Conservation (phyloP, 2,888 invertebrate species). For the Zhuqinia jingwanae region DNA sequence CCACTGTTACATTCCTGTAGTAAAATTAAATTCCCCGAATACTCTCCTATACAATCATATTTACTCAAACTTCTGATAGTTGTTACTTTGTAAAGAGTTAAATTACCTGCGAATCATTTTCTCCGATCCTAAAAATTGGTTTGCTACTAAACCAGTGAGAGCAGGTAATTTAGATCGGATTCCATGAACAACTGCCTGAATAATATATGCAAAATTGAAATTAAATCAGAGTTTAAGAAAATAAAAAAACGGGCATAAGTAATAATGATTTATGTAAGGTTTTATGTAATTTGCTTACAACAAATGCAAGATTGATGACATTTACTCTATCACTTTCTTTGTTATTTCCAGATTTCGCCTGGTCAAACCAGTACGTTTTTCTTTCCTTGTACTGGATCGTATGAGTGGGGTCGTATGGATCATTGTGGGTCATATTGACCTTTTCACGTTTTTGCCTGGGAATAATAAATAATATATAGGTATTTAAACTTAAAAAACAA, state of each 20-base stretch:
- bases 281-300: neutral
- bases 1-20: slow-evolving; percentile 63
- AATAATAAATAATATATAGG: neutral
- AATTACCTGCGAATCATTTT: slow-evolving; percentile 35
- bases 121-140: slow-evolving; percentile 24
- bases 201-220: neutral
- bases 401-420: slow-evolving; percentile 23
- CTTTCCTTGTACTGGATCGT: slow-evolving; percentile 59
- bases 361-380: slow-evolving; percentile 64
- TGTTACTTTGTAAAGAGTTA: too few relatives aligned
- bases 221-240: neutral
- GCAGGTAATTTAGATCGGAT: neutral
- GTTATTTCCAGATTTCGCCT: slow-evolving; percentile 21
- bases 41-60: too few relatives aligned
- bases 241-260: neutral
- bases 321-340: slow-evolving; percentile 53
- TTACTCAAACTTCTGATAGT: too few relatives aligned
- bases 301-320: slow-evolving; percentile 59
- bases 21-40: too few relatives aligned
- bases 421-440: slow-evolving; percentile 31
- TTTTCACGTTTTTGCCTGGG: slow-evolving; percentile 51
- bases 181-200: slow-evolving; percentile 26
- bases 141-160: neutral
- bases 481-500: neutral
- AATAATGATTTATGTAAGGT: neutral